Conservation (phyloP, 2,797 vertebrate genomes). For the Acrocephalus scirpaceus region DNA sequence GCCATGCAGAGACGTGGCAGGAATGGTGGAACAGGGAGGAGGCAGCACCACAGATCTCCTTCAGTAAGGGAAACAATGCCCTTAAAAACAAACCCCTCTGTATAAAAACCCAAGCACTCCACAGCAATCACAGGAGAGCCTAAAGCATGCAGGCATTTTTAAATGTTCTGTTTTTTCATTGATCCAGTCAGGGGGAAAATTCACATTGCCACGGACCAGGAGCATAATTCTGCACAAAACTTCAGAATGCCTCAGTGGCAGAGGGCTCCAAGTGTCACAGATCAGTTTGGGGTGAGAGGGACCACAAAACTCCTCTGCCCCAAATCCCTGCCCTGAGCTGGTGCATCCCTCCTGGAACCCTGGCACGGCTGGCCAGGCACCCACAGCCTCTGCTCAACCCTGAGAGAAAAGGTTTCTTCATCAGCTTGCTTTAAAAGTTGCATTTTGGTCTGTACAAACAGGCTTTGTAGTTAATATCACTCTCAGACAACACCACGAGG, state of each 20-base stretch:
- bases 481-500: neutral
- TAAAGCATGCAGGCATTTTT: fast-evolving
- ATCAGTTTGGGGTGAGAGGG: neutral
- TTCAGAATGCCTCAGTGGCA: neutral
- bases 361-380: too few relatives aligned
- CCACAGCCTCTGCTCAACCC: fast-evolving
- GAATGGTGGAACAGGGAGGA: neutral
- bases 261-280: fast-evolving
- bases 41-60: fast-evolving
- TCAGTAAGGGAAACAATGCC: fast-evolving
- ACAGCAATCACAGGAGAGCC: fast-evolving
- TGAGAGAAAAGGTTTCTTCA: fast-evolving
- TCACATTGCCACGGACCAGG: fast-evolving
- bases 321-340: neutral
- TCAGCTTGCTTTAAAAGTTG: neutral
- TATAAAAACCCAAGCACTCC: fast-evolving
- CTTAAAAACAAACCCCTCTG: too few relatives aligned
- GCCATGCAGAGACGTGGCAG: neutral
- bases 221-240: fast-evolving
- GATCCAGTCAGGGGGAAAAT: neutral
- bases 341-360: neutral
- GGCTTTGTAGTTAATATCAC: fast-evolving
- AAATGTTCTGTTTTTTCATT: neutral
- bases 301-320: fast-evolving
- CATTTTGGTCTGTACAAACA: neutral